phyloP scores from a whole-genome alignment of 2,113 vertebrate genomes.

The human (Homo sapiens) region DNA sequence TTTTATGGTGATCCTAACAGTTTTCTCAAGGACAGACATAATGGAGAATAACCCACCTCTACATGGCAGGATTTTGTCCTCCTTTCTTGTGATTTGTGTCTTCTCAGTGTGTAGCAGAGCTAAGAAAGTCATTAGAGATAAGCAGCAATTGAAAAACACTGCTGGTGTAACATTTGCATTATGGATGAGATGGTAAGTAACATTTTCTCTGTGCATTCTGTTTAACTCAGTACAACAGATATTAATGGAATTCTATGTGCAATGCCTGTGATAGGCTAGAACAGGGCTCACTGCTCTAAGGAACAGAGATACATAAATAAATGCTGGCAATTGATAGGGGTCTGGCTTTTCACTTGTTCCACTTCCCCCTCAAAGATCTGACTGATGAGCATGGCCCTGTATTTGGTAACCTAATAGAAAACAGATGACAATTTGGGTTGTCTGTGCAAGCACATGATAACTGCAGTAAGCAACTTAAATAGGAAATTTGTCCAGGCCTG shows the following conservation, averaged over 20 bases:
- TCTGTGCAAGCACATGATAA: background rate
- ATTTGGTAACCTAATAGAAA: background rate
- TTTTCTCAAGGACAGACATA: background rate
- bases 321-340: background rate
- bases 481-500: background rate
- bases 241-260: too few species aligned
- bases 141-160: background rate
- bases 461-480: background rate
- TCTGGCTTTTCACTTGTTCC: background rate
- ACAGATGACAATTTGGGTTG: background rate
- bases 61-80: background rate
- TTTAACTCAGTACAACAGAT: background rate
- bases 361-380: fast-evolving
- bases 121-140: background rate
- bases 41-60: background rate
- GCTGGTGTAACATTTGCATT: too few species aligned
- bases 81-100: background rate
- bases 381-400: background rate
- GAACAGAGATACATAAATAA: background rate
- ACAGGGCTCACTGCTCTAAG: background rate
- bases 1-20: background rate
- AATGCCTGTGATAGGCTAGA: fast-evolving
- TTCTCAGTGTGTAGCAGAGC: too few species aligned
- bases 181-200: background rate
- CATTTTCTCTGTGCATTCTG: background rate